Conservation (phyloP, 2,797 vertebrate genomes). For the Dendrocincla fuliginosa region DNA sequence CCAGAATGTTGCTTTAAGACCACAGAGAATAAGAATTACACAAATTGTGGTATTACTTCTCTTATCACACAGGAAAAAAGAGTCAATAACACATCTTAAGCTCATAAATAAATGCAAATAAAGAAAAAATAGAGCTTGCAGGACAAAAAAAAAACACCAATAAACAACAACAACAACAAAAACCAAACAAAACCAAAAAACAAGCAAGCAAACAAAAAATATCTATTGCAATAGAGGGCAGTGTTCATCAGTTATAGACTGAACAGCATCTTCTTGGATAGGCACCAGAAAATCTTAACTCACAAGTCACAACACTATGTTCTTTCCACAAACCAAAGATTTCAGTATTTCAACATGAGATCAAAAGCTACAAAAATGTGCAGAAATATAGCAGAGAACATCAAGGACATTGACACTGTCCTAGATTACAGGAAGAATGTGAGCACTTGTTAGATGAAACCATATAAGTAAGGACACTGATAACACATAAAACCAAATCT, state of each 20-base stretch:
- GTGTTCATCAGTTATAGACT: background rate
- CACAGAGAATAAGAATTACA: background rate
- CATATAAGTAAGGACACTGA: background rate
- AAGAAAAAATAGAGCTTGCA: background rate
- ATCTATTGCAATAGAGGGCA: fast-evolving
- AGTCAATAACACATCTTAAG: background rate
- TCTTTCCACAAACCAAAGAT: background rate
- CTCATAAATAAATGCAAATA: background rate
- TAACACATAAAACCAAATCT: background rate
- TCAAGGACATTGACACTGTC: background rate
- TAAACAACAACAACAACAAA: background rate
- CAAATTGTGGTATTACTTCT: background rate
- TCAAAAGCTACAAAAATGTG: background rate
- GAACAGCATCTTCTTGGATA: background rate
- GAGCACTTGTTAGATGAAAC: background rate
- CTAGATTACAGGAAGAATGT: background rate
- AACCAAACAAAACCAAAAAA: too few relatives aligned
- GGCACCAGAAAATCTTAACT: background rate
- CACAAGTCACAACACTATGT: background rate
- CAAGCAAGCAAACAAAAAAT: too few relatives aligned
- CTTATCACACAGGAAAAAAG: background rate
- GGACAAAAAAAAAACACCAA: background rate
- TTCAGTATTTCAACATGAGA: background rate
- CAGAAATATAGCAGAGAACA: background rate
- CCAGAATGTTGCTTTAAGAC: background rate